phyloP scores from a whole-genome alignment of 2,888 invertebrate species.

The Eupithecia pulchellata region DNA sequence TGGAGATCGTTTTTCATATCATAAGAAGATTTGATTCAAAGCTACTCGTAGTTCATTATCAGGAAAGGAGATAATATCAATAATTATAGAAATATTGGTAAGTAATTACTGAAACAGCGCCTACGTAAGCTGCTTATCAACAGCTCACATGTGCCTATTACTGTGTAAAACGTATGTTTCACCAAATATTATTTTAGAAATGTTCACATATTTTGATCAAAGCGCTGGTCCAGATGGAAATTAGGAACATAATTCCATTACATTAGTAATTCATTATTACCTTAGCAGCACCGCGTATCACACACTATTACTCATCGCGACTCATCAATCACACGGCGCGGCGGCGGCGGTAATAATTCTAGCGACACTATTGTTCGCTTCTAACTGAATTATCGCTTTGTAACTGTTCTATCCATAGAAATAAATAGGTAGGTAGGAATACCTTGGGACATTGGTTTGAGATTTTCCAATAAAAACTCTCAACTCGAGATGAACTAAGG shows the following conservation, averaged over 20 bases:
- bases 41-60: neutral
- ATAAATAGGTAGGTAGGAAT: neutral
- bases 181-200: neutral
- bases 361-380: conserved; percentile 71
- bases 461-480: neutral
- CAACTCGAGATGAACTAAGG: neutral
- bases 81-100: neutral
- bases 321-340: conserved; percentile 78
- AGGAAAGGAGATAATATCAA: neutral
- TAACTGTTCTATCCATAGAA: conserved; percentile 6
- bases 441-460: neutral
- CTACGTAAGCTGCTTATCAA: no score
- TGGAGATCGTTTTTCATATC: conserved; percentile 7
- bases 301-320: conserved; percentile 75
- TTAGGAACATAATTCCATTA: conserved; percentile 32
- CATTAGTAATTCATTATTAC: conserved; percentile 44
- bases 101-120: neutral
- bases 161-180: no score
- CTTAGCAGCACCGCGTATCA: conserved; percentile 64
- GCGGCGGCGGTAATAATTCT: conserved; percentile 72
- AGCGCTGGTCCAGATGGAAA: neutral
- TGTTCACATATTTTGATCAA: conserved; percentile 5
- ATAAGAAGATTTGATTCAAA: neutral
- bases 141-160: no score
- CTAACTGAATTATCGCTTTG: conserved; percentile 54